These are phyloP conservation scores for Drosophila pseudotalamancana DNA, from an alignment of 2,888 invertebrate genomes.

Conservation along the genomic window DNA sequence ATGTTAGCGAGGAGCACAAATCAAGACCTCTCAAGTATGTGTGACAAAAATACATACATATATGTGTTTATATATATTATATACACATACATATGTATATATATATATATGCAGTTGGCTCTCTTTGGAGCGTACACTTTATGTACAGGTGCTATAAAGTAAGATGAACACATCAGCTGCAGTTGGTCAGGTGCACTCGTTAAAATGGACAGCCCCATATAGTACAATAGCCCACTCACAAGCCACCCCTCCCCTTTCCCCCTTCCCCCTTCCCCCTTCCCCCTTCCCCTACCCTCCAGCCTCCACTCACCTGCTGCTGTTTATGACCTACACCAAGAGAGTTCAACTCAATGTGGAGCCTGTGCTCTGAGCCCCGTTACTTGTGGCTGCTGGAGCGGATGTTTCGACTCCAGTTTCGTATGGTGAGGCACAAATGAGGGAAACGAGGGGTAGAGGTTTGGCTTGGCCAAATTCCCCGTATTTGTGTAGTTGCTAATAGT, in stretches of 20 bases:
- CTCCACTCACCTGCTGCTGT: slow-evolving; percentile 62
- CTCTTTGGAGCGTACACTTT: slow-evolving; percentile 21
- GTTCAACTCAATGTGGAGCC: slow-evolving; percentile 30
- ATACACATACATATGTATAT: not conserved
- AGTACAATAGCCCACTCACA: not conserved
- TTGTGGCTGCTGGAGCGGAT: slow-evolving; percentile 29
- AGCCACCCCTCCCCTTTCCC: too few species aligned
- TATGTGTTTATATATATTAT: not conserved
- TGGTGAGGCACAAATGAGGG: slow-evolving; percentile 31
- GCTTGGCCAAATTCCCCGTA: slow-evolving; percentile 3
- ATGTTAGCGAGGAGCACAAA: slow-evolving; percentile 25
- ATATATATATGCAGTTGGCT: slow-evolving; percentile 13
- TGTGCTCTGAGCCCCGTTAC: slow-evolving; percentile 10
- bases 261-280: not conserved
- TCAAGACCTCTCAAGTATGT: slow-evolving; percentile 49
- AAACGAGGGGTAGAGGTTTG: not conserved
- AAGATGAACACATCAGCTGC: slow-evolving; percentile 65
- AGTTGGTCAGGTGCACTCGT: slow-evolving; percentile 68
- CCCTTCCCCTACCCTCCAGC: slow-evolving; percentile 3
- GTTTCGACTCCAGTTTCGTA: slow-evolving; percentile 7
- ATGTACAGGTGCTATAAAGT: slow-evolving; percentile 43
- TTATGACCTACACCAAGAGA: slow-evolving; percentile 77
- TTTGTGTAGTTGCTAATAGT: not conserved
- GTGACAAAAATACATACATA: slow-evolving; percentile 50
- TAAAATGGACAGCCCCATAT: slow-evolving; percentile 48